Evolutionary conservation across 35 echinoderm and acorn worm genomes (phyloP).

Genomic region (Eucidaris tribuloides): DNA sequence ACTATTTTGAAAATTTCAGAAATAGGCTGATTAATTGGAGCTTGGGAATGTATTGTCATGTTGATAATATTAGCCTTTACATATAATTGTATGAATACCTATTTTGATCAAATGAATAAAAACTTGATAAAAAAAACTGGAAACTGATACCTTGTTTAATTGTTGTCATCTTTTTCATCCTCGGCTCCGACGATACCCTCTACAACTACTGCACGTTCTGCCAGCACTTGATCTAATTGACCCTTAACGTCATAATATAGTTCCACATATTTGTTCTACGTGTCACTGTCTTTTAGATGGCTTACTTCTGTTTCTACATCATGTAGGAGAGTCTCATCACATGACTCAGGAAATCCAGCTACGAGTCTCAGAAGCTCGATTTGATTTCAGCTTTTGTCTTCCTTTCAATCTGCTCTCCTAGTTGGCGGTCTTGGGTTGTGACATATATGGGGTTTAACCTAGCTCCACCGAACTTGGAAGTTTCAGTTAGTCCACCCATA

Average conservation of each 20-base stretch:
- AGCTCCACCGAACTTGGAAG: not conserved
- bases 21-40: no score
- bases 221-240: not conserved
- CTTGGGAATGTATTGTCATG: no score
- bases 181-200: no score
- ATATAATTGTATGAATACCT: no score
- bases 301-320: not conserved
- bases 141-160: not conserved
- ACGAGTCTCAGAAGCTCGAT: not conserved
- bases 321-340: not conserved
- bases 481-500: not conserved
- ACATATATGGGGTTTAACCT: not conserved
- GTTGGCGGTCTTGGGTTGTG: not conserved
- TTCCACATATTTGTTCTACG: not conserved
- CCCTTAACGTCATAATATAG: not conserved
- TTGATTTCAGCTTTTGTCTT: conserved; percentile 7
- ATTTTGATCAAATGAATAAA: no score
- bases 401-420: not conserved
- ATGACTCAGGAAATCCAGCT: no score
- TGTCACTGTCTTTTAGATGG: not conserved
- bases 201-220: no score
- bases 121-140: not conserved
- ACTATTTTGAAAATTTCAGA: no score
- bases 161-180: no score
- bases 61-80: no score